These are phyloP conservation scores for Podarcis cretensis DNA, from an alignment of 2,113 vertebrate species.

Conservation along the genomic window DNA sequence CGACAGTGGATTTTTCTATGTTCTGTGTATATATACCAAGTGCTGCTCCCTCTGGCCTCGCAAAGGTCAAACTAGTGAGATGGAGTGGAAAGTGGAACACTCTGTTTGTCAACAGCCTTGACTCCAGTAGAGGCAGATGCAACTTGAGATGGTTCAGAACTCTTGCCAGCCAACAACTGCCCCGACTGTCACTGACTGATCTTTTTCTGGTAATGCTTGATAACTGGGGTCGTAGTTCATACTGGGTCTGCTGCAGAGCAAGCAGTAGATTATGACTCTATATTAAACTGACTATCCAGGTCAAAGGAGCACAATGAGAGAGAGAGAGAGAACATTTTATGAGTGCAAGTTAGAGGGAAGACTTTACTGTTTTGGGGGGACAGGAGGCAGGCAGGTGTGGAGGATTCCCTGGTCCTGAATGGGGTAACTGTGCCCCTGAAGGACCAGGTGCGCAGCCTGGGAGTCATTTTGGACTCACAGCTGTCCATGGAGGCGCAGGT, in stretches of 20 bases:
- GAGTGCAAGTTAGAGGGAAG: neutral
- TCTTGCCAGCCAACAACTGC: neutral
- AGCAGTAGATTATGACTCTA: neutral
- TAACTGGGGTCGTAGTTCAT: neutral
- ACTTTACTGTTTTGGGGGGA: no score
- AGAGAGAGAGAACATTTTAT: neutral
- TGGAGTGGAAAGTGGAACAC: slow-evolving; percentile 1
- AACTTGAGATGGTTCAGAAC: neutral
- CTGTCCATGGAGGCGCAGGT: no score
- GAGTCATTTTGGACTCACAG: no score
- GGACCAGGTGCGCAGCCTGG: no score
- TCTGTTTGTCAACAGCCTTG: slow-evolving; percentile 28
- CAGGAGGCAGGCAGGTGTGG: no score
- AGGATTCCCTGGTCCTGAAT: no score
- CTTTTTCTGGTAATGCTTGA: neutral
- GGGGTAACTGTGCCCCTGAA: no score
- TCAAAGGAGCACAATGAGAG: neutral
- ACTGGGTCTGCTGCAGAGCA: neutral
- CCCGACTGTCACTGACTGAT: neutral
- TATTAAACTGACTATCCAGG: neutral
- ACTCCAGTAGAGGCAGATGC: neutral
- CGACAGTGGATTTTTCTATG: neutral
- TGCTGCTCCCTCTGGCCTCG: neutral
- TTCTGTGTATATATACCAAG: neutral
- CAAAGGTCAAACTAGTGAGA: slow-evolving; percentile 15